phyloP scores from a whole-genome alignment of 2,888 invertebrate genomes.

The Crossocerus cetratus region DNA sequence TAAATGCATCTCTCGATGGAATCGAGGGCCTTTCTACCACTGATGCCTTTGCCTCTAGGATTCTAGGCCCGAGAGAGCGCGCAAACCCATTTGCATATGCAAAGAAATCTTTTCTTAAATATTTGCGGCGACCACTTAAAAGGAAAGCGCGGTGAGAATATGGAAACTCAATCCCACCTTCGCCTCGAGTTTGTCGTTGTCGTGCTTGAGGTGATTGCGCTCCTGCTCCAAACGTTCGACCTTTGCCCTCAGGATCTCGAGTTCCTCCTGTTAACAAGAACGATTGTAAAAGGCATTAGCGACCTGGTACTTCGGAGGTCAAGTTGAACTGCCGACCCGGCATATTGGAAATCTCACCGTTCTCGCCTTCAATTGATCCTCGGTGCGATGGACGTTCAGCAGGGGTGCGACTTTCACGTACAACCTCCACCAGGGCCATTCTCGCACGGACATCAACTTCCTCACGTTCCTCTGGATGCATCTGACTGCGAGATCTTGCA shows the following conservation, averaged over 20 bases:
- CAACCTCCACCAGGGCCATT: conserved; percentile 99
- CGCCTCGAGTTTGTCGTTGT: conserved; percentile 92
- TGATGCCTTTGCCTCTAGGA: too few species aligned
- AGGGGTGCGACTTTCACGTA: conserved; percentile 94
- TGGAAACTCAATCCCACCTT: conserved; percentile 83
- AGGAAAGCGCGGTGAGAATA: too few species aligned
- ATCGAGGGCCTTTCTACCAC: background rate
- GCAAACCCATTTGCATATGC: too few species aligned
- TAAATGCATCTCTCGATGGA: background rate
- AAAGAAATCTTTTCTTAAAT: too few species aligned
- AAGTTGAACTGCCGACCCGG: too few species aligned
- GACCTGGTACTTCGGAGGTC: background rate
- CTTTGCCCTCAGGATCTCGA: conserved; percentile 88
- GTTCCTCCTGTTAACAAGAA: conserved; percentile 84
- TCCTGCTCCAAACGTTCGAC: conserved; percentile 93
- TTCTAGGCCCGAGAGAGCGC: too few species aligned
- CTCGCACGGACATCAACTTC: conserved; percentile 92
- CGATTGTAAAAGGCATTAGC: background rate
- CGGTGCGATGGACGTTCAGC: conserved; percentile 94
- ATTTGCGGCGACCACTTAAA: too few species aligned
- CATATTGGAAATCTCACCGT: conserved; percentile 81
- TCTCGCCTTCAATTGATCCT: conserved; percentile 92
- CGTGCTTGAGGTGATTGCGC: conserved; percentile 89
- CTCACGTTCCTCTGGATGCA: conserved; percentile 97
- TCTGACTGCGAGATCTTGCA: conserved; percentile 90